Base-by-base conservation (phyloP, 1,140 invertebrate genomes). In the Apocrypta bakeri region DNA sequence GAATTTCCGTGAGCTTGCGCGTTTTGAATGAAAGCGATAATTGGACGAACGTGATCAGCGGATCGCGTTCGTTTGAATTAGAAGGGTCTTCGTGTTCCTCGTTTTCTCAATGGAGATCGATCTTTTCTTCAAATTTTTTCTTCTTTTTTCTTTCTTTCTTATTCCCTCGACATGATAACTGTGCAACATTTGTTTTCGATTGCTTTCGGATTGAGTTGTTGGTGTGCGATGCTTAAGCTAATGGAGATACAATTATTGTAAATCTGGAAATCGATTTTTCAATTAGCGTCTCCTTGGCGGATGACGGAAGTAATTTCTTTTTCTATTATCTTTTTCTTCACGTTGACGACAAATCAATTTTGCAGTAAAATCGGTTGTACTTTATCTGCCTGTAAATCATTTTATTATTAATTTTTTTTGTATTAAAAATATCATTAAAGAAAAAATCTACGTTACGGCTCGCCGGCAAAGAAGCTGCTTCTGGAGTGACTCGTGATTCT, bases 11-110 rank as follows among this genome's bases (percentile, higher is more conserved):
- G 42, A 14, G 42, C 42, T 17, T 3, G 33, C 25, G 40, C 9
- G 27, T 69, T 79, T 71, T 33, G 77, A 79, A 72, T 63, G 42
- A 27, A 72, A 63, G 25, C 42, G 24, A 8, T 24, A 71, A 40
- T 29, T 27, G 66, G 66, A 42, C 9, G 31, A 27, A 68, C 42
- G 66, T 79, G 40, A 79, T 79, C 77, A 56, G 66, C 42, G 75
- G 33, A 33, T 77, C 63, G 12, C 12, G 75, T 76, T 76, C 25
- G 6, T 17, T n/a, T 12, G 40, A 3, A n/a, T 14, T 6, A 6
- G 6, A 21, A 21, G 17, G 21, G 48, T 2, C 17, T 14, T n/a
- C n/a, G 6, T 56, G 48, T 56, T 56, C 48, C n/a, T 56, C 48
- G 48, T 21, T 14, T 56, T 56, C 48, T 56, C 21, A 56, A n/a